Conservation (phyloP, 2,888 invertebrate genomes). For the Sinodicranocentrus sp. region DNA sequence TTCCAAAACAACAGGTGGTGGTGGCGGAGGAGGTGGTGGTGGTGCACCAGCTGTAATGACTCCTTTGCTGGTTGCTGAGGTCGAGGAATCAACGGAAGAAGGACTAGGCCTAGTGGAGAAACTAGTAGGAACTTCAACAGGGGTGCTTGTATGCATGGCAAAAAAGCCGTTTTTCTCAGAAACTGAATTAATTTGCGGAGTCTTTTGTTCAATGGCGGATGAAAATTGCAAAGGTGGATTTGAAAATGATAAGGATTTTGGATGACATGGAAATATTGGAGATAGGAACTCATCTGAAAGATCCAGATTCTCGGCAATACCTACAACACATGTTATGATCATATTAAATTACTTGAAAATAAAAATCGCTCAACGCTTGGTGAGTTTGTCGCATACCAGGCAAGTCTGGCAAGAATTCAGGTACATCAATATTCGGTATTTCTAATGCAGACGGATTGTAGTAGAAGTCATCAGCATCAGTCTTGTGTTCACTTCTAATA, state of each 20-base stretch:
- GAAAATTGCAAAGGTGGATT: constrained; percentile 18
- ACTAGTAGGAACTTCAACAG: neutral
- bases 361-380: too few relatives aligned
- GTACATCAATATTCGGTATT: constrained; percentile 76
- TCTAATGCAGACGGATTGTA: constrained; percentile 73
- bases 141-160: constrained; percentile 45
- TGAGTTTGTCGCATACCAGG: too few relatives aligned
- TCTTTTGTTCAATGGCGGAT: neutral
- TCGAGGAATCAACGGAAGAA: constrained; percentile 2
- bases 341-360: too few relatives aligned
- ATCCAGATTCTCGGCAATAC: constrained; percentile 71
- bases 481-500: constrained; percentile 29
- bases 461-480: constrained; percentile 74
- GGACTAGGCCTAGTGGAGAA: constrained; percentile 16
- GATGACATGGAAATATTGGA: constrained; percentile 34
- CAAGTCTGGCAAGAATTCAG: constrained; percentile 74
- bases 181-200: too few relatives aligned
- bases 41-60: constrained; percentile 39
- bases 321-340: too few relatives aligned
- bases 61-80: neutral
- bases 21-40: constrained; percentile 73
- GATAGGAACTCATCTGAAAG: constrained; percentile 48
- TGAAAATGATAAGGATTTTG: constrained; percentile 32
- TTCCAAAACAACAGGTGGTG: constrained; percentile 49
- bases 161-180: constrained; percentile 16